These are phyloP conservation scores for Pipistrellus nathusii DNA, from an alignment of 2,797 vertebrate species.

Conservation along the genomic window DNA sequence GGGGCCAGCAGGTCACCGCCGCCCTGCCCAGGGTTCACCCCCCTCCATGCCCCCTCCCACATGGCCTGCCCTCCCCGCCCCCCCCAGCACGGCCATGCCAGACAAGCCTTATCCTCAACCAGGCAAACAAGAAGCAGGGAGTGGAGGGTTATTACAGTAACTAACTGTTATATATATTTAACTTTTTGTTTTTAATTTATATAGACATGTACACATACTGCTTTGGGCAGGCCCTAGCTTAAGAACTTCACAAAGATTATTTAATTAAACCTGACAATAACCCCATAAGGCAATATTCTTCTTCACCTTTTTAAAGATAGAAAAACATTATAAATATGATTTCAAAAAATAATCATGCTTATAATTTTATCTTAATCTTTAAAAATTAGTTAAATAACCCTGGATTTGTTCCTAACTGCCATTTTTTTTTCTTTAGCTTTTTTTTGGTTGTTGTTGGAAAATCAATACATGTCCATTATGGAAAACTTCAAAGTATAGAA, in stretches of 20 bases:
- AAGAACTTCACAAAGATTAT: neutral
- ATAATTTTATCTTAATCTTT: neutral
- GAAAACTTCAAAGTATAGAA: neutral
- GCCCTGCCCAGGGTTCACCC: neutral
- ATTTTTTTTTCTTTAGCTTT: slow-evolving; percentile 47
- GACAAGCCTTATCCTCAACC: neutral
- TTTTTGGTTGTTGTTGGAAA: slow-evolving; percentile 13
- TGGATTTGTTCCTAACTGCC: neutral
- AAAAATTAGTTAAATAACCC: slow-evolving; percentile 11
- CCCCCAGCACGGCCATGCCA: neutral
- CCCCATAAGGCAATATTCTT: neutral
- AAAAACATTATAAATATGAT: neutral
- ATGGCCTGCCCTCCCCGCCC: neutral
- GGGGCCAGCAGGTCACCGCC: neutral
- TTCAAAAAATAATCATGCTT: slow-evolving; percentile 8
- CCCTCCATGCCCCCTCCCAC: too few species aligned
- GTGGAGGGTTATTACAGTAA: neutral
- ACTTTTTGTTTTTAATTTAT: neutral
- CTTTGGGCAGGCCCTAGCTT: too few species aligned
- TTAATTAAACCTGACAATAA: neutral
- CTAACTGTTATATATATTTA: neutral
- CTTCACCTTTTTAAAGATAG: neutral
- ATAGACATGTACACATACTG: neutral
- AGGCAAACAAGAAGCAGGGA: neutral
- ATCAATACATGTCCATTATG: neutral